Evolutionary conservation across 2,888 invertebrate species (phyloP), one percentile per base, ranked within the genome.

Genomic region (Chloromyia formosa): DNA sequence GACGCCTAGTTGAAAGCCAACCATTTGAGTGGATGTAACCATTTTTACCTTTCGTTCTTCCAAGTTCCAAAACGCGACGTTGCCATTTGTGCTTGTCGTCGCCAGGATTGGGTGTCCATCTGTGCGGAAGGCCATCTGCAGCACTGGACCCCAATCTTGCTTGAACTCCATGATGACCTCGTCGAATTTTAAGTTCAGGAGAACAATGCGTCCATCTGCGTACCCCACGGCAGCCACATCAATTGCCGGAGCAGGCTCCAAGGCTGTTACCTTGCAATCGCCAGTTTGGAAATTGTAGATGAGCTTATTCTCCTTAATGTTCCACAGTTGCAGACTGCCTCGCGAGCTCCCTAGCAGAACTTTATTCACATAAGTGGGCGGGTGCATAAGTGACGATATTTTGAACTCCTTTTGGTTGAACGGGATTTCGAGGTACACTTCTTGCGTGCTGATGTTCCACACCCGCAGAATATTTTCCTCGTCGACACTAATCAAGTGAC

Each of bases 361-460:
- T 83, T 99, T 99, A 83, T 99, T 98, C 16, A 97, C 85, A 83
- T 98, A 99, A 0, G 98, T 96, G 23, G 90, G 92, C 0, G 98
- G 99, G 87, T 99, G 99, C 74, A 93, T 87, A n/a, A 97, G 78
- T 0, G 94, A 88, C 0, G 93, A 92, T 40, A 98, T 90, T 80
- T 90, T 87, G 82, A 98, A 98, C n/a, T 86, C 85, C 0, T 88
- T 84, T 14, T 88, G 87, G 74, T 89, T 88, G 80, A 94, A 94
- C 7, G 87, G 88, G 1, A 94, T 84, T 80, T 94, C 93, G 27
- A 92, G 82, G 78, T 90, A 88, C 53, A 91, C 83, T 75, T 90
- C 88, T 85, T 93, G 93, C 0, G 90, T 88, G 80, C 91, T 90
- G 20, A 96, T 93, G 81, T 95, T 92, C 93, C 96, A 98, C 27